Conservation (phyloP, 2,113 vertebrate genomes). For the Megaleporinus macrocephalus region DNA sequence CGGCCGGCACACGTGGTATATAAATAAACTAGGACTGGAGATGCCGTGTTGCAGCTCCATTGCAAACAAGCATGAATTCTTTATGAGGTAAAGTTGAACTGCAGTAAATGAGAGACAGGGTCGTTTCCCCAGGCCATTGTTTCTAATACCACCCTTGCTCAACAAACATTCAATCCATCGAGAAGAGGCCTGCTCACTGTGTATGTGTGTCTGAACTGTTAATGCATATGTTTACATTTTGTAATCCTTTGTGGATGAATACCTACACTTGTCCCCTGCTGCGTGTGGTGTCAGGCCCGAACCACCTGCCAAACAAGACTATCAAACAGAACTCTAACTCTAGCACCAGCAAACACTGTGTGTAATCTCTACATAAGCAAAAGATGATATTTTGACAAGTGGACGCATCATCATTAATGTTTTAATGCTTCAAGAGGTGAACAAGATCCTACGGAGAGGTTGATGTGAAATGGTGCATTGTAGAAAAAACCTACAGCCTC, state of each 20-base stretch:
- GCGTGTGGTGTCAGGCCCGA: background rate
- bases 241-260: background rate
- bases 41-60: conserved; percentile 60
- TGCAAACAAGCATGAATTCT: conserved; percentile 70
- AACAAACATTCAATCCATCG: conserved; percentile 50
- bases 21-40: conserved; percentile 70
- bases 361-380: too few relatives aligned
- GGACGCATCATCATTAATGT: too few relatives aligned
- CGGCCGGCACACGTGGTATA: conserved; percentile 42
- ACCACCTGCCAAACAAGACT: too few relatives aligned
- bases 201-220: conserved; percentile 2
- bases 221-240: background rate
- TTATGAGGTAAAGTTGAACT: conserved; percentile 66
- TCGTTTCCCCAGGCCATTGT: conserved; percentile 49
- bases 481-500: too few relatives aligned
- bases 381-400: too few relatives aligned
- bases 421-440: too few relatives aligned
- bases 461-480: too few relatives aligned
- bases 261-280: background rate
- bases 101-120: conserved; percentile 43
- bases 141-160: conserved; percentile 24
- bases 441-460: too few relatives aligned
- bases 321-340: background rate
- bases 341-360: background rate
- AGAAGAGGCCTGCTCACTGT: conserved; percentile 43